Conservation (phyloP, 2,888 invertebrate genomes). For the Cheilosia urbana region DNA sequence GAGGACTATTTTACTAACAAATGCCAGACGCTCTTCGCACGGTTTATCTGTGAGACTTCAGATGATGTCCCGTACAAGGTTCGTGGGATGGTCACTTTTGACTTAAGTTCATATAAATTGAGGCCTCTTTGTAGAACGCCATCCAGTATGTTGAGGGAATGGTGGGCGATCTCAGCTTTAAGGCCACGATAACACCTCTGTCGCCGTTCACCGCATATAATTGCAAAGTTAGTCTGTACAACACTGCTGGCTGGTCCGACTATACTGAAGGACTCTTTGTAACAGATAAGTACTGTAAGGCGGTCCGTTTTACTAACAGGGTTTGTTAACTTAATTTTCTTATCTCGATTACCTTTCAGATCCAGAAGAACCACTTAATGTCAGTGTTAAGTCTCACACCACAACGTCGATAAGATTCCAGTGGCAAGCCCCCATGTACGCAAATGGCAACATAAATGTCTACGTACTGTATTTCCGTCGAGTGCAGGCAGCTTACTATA, state of each 20-base stretch:
- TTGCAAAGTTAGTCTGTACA: slow-evolving; percentile 79
- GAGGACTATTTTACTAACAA: slow-evolving; percentile 77
- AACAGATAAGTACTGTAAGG: slow-evolving; percentile 79
- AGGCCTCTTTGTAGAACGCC: slow-evolving; percentile 73
- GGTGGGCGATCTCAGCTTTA: slow-evolving; percentile 79
- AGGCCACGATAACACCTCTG: slow-evolving; percentile 79
- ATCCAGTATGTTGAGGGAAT: slow-evolving; percentile 80
- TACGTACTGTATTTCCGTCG: slow-evolving; percentile 81
- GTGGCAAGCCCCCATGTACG: slow-evolving; percentile 79
- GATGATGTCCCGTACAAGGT: slow-evolving; percentile 74
- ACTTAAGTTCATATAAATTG: neutral
- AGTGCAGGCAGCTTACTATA: slow-evolving; percentile 80
- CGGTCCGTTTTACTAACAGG: neutral
- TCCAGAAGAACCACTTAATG: slow-evolving; percentile 80
- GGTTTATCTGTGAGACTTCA: slow-evolving; percentile 78
- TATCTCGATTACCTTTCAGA: slow-evolving; percentile 74
- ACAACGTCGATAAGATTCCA: slow-evolving; percentile 77
- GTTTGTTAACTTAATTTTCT: neutral
- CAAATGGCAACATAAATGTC: slow-evolving; percentile 80
- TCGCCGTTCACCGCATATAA: slow-evolving; percentile 80
- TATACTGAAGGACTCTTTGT: slow-evolving; percentile 63
- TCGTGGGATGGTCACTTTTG: neutral
- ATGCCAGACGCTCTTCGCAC: slow-evolving; percentile 80
- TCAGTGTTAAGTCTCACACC: slow-evolving; percentile 69
- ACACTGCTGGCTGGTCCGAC: slow-evolving; percentile 80